phyloP scores from a whole-genome alignment of 2,888 invertebrate genomes.

The Zaprionus lineosus region DNA sequence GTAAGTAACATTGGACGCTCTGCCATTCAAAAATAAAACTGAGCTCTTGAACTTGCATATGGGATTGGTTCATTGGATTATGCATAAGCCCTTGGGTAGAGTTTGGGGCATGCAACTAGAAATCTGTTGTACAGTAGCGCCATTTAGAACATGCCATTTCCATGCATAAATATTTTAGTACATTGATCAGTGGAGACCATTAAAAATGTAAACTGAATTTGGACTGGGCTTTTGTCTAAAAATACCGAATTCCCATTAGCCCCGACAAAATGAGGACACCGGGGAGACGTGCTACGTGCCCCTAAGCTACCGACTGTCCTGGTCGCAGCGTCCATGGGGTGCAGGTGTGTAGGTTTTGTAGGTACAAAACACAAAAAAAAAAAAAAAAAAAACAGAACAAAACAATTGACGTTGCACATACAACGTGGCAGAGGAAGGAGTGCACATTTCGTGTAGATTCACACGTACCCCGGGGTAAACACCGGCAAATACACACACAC shows the following conservation, averaged over 20 bases:
- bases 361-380: not conserved
- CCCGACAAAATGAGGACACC: not conserved
- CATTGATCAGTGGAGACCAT: conserved; percentile 29
- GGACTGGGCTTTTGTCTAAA: conserved; percentile 16
- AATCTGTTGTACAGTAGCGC: too few species aligned
- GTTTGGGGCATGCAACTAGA: too few species aligned
- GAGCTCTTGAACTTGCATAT: too few species aligned
- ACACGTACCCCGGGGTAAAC: conserved; percentile 69
- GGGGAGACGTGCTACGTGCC: too few species aligned
- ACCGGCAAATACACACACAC: conserved; percentile 38
- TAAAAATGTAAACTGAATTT: conserved; percentile 32
- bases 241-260: conserved; percentile 32
- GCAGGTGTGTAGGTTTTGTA: not conserved
- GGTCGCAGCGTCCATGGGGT: too few species aligned
- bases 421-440: conserved; percentile 35
- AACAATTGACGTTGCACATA: conserved; percentile 63
- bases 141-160: too few species aligned
- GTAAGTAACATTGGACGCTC: too few species aligned
- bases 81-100: too few species aligned
- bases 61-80: too few species aligned
- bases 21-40: too few species aligned
- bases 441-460: conserved; percentile 54
- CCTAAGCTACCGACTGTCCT: too few species aligned
- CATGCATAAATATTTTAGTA: conserved; percentile 1
- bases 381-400: conserved; percentile 40